These are phyloP conservation scores for Lasius fuliginosus DNA, from an alignment of 2,888 invertebrate species.

Conservation along the genomic window DNA sequence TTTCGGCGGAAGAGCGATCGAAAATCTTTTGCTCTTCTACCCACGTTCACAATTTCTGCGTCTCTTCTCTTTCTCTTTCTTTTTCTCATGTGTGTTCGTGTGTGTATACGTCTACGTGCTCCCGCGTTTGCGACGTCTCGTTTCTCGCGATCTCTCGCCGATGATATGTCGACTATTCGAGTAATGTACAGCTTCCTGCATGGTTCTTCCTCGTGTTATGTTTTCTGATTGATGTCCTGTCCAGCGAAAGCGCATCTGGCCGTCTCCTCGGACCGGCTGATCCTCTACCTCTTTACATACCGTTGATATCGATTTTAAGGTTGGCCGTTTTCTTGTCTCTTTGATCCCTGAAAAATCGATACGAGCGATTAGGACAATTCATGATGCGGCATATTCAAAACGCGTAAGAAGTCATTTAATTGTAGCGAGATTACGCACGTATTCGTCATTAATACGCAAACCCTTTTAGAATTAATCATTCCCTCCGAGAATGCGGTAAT, in stretches of 20 bases:
- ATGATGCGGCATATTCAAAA: neutral
- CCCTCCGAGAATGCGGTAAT: neutral
- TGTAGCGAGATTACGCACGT: neutral
- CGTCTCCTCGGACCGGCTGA: constrained; percentile 42
- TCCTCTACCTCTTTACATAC: constrained; percentile 86
- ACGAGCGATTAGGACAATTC: constrained; percentile 50
- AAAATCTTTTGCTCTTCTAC: constrained; percentile 17
- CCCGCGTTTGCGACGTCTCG: neutral
- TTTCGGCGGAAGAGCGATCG: constrained; percentile 30
- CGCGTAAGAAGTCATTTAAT: neutral
- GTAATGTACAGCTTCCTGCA: neutral
- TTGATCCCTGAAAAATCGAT: constrained; percentile 90
- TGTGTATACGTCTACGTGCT: constrained; percentile 54
- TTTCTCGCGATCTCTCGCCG: constrained; percentile 43
- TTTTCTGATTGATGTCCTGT: constrained; percentile 19
- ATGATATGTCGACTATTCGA: constrained; percentile 21
- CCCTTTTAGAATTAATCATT: neutral
- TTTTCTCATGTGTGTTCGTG: constrained; percentile 23
- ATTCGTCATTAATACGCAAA: neutral
- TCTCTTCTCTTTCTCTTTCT: constrained; percentile 7
- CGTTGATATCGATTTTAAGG: constrained; percentile 93
- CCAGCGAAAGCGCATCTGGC: constrained; percentile 50
- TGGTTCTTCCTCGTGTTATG: constrained; percentile 18
- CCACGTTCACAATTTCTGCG: constrained; percentile 40
- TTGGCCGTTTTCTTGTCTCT: constrained; percentile 96